Evolutionary conservation across 2,113 vertebrate species (phyloP).

Genomic region (Brachyhypopomus occidentalis): DNA sequence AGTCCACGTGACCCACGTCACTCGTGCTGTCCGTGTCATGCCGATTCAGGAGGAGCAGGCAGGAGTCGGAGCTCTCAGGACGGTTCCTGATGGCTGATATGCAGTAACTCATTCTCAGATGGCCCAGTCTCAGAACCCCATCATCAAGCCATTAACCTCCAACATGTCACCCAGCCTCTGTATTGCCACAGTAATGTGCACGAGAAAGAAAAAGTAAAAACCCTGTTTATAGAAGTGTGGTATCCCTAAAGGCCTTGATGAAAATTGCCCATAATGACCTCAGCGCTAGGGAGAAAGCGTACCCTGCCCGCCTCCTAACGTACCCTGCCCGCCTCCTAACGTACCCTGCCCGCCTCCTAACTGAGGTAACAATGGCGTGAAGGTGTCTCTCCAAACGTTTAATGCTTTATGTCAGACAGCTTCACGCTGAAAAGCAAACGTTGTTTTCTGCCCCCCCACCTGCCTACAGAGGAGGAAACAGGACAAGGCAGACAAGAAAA

Average conservation of each 20-base stretch:
- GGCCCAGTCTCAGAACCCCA: not conserved
- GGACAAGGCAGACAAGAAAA: constrained; percentile 17
- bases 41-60: not conserved
- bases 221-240: no score
- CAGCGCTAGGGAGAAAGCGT: not conserved
- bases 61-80: not conserved
- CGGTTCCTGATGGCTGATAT: not conserved
- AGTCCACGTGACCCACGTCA: not conserved
- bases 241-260: constrained; percentile 23
- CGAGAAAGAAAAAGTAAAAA: not conserved
- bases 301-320: constrained; percentile 26
- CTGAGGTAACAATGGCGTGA: constrained; percentile 26
- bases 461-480: not conserved
- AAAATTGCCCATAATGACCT: constrained; percentile 23
- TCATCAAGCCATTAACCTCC: not conserved
- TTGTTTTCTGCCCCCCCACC: no score
- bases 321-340: no score
- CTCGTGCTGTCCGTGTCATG: not conserved
- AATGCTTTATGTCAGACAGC: constrained; percentile 29
- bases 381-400: constrained; percentile 20
- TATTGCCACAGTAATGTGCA: not conserved
- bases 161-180: not conserved
- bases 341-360: constrained; percentile 26
- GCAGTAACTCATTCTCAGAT: not conserved
- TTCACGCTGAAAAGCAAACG: constrained; percentile 33